Evolutionary conservation across 2,113 vertebrate genomes (phyloP), one percentile per base, ranked within the genome.

Genomic region (Lethenteron reissneri): DNA sequence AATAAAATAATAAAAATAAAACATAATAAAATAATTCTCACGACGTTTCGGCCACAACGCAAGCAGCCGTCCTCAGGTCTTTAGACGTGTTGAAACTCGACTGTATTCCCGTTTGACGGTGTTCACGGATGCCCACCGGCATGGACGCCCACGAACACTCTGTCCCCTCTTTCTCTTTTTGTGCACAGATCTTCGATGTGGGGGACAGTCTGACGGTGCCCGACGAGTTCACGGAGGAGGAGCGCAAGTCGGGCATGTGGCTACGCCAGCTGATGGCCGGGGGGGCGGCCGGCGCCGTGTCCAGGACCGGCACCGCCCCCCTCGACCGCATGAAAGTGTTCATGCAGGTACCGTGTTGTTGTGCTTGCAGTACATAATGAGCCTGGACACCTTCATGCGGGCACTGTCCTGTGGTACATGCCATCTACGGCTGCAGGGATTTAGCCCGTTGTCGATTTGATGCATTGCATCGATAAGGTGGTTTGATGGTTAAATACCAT

Each of bases 251-350:
- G 0, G 91, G 88, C 0, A 81, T 84, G 72, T 96, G 89, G 90
- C 92, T 90, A 86, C 86, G 80, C 76, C 92, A 97, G 81, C 87
- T 97, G 1, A 74, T 84, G 74, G 84, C 89, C 0, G 90, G 90
- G 12, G 92, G 83, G 1, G 73, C 83, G 58, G 88, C 89, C 0
- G 89, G 90, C 2, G 87, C 87, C 0, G 80, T 95, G n/a, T 95
- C 88, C 58, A 82, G 90, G 41, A 95, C 92, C 0, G 88, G 89
- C 13, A 94, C 90, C 0, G 92, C 92, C 10, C 89, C 88, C 1
- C 79, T 92, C 78, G 91, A 95, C 77, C 82, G 90, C 58, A 81
- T 92, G 57, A 97, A 92, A 78, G 87, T 96, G 76, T 89, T 97
- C 79, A 92, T 95, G 90, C 91, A 95, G 87, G 91, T 91, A 73